Evolutionary conservation across 2,113 vertebrate species (phyloP), one percentile per base, ranked within the genome.

Genomic region (Myodes glareolus): DNA sequence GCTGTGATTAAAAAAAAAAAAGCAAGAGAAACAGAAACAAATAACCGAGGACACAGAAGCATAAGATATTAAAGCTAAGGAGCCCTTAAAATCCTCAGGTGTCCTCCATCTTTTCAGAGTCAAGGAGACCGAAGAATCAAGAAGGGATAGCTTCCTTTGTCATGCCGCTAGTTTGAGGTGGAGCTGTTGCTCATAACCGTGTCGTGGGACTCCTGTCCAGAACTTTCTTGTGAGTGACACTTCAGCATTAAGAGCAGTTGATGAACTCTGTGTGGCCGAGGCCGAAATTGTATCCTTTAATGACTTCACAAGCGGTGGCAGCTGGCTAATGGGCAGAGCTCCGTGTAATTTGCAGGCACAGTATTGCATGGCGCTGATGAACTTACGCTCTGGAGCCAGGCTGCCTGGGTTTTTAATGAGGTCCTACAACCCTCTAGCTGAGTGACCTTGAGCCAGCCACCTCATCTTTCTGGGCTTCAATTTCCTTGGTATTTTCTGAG

Each of bases 341-440:
- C 16, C 61, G 2, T 92, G 91, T 47, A n/a, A 52, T 86, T 70
- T 67, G 80, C 76, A 94, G 97, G 72, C 45, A 16, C 5, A 0
- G 75, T 36, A 55, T 47, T 86, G 65, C 63, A 39, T 21, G 7
- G 45, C 5, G 1, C 88, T 88, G 45, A 70, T 9, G 70, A 92
- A 91, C 19, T 13, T 17, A 29, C 23, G 88, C 67, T 97, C 76
- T 73, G 72, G 10, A 73, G 77, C 21, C 52, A 88, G 87, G 55
- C 77, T 75, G 33, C 81, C 58, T 70, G 63, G 63, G 85, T 86
- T 91, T 91, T 96, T 85, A 92, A 90, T 73, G 95, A 96, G 80
- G 68, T 42, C 78, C 50, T 76, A 42, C 65, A n/a, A 50, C 67
- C 65, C 93, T 75, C 78, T 80, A 90, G 63, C 68, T 93, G 76